These are phyloP conservation scores for Trematocara stigmaticum DNA, from an alignment of 2,113 vertebrate genomes.

Conservation along the genomic window DNA sequence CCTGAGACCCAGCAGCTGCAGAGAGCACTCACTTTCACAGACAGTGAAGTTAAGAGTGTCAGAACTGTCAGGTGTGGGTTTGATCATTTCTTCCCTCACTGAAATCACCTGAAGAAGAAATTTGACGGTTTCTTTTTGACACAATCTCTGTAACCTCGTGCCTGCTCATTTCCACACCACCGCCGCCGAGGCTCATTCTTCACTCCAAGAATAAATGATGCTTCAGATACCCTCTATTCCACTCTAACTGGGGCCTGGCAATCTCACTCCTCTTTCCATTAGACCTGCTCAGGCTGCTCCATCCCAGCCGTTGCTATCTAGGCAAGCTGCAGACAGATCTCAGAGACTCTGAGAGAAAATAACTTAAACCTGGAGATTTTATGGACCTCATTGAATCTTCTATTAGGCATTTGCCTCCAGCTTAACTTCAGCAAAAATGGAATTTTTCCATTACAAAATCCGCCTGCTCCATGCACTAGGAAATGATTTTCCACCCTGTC, in stretches of 20 bases:
- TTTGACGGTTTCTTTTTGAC: not conserved
- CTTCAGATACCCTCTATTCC: not conserved
- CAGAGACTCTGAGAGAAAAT: not conserved
- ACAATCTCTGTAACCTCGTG: not conserved
- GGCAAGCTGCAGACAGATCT: not conserved
- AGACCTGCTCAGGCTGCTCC: not conserved
- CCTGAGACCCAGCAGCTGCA: not conserved
- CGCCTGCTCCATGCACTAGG: not conserved
- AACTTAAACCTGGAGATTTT: not conserved
- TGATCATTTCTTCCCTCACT: not conserved
- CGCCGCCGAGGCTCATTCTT: not conserved
- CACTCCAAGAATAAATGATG: not conserved
- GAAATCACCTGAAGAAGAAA: not conserved
- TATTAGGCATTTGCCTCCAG: not conserved
- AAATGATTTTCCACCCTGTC: not conserved
- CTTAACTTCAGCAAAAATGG: not conserved
- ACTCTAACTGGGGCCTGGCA: not conserved
- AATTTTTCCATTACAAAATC: not conserved
- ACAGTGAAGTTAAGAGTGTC: not conserved
- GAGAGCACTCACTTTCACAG: not conserved
- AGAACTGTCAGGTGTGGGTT: not conserved
- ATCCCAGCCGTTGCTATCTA: not conserved
- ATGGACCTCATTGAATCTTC: not conserved
- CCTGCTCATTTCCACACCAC: not conserved
- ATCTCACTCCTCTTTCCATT: not conserved